These are phyloP conservation scores for Neomorphus geoffroyi DNA, from an alignment of 2,797 vertebrate genomes.

Conservation along the genomic window DNA sequence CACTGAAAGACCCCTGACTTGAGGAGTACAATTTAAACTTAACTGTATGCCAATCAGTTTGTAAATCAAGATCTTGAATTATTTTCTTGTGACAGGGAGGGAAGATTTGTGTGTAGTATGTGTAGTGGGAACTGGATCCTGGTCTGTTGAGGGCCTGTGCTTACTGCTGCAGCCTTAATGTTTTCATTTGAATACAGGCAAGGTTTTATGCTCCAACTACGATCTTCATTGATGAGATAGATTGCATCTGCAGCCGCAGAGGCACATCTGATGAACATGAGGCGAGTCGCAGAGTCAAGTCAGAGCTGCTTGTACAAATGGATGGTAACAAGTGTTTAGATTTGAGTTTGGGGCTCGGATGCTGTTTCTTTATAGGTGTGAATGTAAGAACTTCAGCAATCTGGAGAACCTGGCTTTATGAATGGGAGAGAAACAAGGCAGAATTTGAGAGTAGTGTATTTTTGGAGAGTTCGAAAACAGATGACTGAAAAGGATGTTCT, in stretches of 20 bases:
- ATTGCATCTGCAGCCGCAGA: slow-evolving; percentile 95
- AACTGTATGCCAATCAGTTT: neutral
- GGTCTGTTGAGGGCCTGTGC: neutral
- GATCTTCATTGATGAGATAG: slow-evolving; percentile 98
- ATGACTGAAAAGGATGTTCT: neutral
- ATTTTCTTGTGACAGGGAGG: neutral
- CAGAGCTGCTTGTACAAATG: slow-evolving; percentile 97
- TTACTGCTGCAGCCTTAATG: slow-evolving; percentile 12
- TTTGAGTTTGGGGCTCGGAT: neutral
- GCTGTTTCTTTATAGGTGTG: neutral
- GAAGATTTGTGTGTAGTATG: neutral
- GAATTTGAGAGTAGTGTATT: neutral
- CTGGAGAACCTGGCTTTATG: neutral
- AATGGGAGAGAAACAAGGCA: neutral
- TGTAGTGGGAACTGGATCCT: neutral
- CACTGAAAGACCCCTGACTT: neutral
- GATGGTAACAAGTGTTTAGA: slow-evolving; percentile 84
- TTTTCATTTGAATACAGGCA: slow-evolving; percentile 80
- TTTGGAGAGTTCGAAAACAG: neutral
- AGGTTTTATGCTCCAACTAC: slow-evolving; percentile 96
- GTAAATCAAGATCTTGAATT: neutral
- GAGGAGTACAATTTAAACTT: neutral
- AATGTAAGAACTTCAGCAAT: neutral
- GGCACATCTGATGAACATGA: slow-evolving; percentile 96
- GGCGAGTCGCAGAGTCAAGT: slow-evolving; percentile 96